phyloP scores from a whole-genome alignment of 2,888 invertebrate genomes.

The Blastobasis adustella region DNA sequence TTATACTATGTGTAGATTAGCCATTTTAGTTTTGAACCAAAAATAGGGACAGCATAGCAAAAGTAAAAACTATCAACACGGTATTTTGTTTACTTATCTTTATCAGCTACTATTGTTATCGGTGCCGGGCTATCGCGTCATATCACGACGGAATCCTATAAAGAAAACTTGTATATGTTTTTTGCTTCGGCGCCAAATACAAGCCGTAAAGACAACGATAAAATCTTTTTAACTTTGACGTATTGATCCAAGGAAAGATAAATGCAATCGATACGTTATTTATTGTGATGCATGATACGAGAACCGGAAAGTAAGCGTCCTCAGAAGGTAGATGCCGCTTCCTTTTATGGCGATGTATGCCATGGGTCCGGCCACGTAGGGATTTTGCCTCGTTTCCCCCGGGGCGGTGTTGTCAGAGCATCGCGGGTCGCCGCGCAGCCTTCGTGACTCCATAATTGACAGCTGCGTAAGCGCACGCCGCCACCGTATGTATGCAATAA shows the following conservation, averaged over 20 bases:
- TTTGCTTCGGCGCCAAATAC: slow-evolving; percentile 24
- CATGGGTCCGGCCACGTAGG: slow-evolving; percentile 1
- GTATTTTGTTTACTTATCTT: no score
- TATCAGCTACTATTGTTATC: no score
- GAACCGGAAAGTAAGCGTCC: not conserved
- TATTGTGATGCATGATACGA: slow-evolving; percentile 1
- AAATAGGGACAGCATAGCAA: no score
- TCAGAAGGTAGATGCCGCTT: not conserved
- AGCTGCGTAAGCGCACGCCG: slow-evolving; percentile 21
- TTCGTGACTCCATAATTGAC: slow-evolving; percentile 34
- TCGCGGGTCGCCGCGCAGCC: slow-evolving; percentile 22
- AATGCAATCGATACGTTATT: not conserved
- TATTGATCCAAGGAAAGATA: not conserved
- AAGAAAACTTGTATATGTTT: slow-evolving; percentile 38
- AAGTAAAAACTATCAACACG: no score
- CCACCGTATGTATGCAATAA: slow-evolving; percentile 33
- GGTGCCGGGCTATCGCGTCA: no score
- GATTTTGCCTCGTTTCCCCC: slow-evolving; percentile 27
- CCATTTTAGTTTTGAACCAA: no score
- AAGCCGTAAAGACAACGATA: not conserved
- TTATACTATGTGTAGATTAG: no score
- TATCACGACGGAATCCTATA: slow-evolving; percentile 41
- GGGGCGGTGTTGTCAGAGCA: slow-evolving; percentile 25
- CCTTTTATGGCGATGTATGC: slow-evolving; percentile 2
- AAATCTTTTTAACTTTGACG: no score